phyloP scores from a whole-genome alignment of 2,888 invertebrate genomes.

The Itoplectis maculator region DNA sequence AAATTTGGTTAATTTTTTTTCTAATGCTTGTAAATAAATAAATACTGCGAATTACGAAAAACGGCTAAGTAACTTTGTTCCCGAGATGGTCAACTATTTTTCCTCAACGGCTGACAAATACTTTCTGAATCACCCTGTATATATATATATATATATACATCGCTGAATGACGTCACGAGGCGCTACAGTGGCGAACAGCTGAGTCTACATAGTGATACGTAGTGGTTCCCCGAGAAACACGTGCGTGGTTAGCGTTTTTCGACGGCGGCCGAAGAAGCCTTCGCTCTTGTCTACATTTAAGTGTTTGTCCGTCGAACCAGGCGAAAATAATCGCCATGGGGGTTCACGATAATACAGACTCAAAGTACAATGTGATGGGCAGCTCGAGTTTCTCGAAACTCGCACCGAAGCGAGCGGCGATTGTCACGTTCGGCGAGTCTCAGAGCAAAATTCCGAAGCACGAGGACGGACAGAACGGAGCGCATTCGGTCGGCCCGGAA shows the following conservation, averaged over 20 bases:
- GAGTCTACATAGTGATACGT: constrained; percentile 46
- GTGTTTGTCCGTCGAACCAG: not conserved
- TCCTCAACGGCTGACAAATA: too few species aligned
- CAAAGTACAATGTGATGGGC: constrained; percentile 80
- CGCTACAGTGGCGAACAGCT: constrained; percentile 53
- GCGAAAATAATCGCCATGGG: constrained; percentile 75
- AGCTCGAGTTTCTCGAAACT: constrained; percentile 79
- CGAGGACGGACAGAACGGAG: constrained; percentile 68
- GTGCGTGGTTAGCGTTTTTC: constrained; percentile 66
- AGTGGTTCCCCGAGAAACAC: constrained; percentile 66
- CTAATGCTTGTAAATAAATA: too few species aligned
- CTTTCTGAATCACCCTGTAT: not conserved
- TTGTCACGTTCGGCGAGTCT: constrained; percentile 75
- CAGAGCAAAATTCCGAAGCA: constrained; percentile 74
- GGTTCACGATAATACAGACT: constrained; percentile 82
- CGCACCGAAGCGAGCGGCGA: constrained; percentile 76
- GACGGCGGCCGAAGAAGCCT: not conserved
- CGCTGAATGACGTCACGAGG: constrained; percentile 15
- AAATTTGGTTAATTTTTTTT: too few species aligned
- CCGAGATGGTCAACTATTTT: too few species aligned
- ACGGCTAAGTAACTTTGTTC: too few species aligned
- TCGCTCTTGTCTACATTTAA: not conserved
- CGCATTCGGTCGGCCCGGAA: constrained; percentile 55
- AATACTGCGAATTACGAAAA: too few species aligned
- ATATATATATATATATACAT: not conserved